Percentiles rank a stretch among this genome's conserved stretches.
These are phyloP conservation scores for Clistopyga incitator DNA, from an alignment of 2,888 invertebrate genomes.

Conservation along the genomic window DNA sequence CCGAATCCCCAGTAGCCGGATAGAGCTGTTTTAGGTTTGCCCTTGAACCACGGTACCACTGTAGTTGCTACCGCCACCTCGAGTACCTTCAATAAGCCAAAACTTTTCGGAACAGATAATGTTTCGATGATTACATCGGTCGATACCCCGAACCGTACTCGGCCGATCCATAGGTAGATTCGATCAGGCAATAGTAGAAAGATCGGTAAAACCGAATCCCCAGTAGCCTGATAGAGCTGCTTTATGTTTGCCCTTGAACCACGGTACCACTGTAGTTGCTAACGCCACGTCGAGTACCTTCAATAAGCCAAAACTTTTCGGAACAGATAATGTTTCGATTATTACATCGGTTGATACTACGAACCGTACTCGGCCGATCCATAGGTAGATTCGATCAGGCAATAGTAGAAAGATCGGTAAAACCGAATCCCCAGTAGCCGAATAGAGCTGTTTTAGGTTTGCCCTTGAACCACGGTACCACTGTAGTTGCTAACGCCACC, in stretches of 20 bases:
- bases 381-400: conserved; percentile 51
- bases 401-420: conserved; percentile 66
- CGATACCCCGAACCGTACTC: too few relatives aligned
- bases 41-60: conserved; percentile 38
- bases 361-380: neutral
- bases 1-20: conserved; percentile 8
- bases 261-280: conserved; percentile 34
- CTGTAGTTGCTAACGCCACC: conserved; percentile 30
- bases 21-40: conserved; percentile 43
- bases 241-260: conserved; percentile 48
- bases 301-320: conserved; percentile 62
- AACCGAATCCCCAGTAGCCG: neutral
- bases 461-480: conserved; percentile 39
- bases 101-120: too few relatives aligned
- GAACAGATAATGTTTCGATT: too few relatives aligned
- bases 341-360: neutral
- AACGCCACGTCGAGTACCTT: conserved; percentile 36
- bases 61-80: conserved; percentile 27
- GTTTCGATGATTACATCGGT: too few relatives aligned
- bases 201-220: conserved; percentile 25
- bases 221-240: conserved; percentile 29
- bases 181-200: conserved; percentile 67
- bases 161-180: conserved; percentile 17
- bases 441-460: conserved; percentile 43
- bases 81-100: too few relatives aligned